Base-by-base conservation (phyloP, 2,113 vertebrate genomes). In the Brachirus orientalis region DNA sequence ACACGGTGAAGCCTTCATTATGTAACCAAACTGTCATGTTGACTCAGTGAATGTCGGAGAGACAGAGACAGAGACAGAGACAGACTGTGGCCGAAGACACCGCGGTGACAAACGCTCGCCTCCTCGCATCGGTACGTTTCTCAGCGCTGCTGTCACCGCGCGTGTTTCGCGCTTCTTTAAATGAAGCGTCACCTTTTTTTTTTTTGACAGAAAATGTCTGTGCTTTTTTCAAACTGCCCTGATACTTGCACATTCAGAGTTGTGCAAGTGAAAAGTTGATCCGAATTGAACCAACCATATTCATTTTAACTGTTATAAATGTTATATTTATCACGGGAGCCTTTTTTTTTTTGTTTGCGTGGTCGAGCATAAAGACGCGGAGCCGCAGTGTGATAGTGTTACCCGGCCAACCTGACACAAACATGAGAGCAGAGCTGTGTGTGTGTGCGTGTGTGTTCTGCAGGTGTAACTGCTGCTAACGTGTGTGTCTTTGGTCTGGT, bases 381-480 rank as follows among this genome's bases (percentile, higher is more conserved):
- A 51, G 62, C 12, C 13, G 13, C 1, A 12, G 61, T 52, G 36
- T 69, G 77, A 57, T 20, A 77, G 63, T 67, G 85, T 87, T 82
- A 63, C 88, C 85, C 47, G 58, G 85, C 56, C 78, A 86, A 82
- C 75, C 69, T 83, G 75, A 63, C 85, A 82, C 86, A 77, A 71
- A 88, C 73, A 76, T 5, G 84, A 41, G 60, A 66, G 62, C 4
- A 69, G 67, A 66, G 70, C 28, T 28, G 28, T 28, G 28, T 28
- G 60, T 45, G 76, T 35, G 72, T 82, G 57, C 28, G 72, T 28
- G 28, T 28, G 20, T 56, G 18, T 0, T 69, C 63, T 62, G 72
- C 88, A 89, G 86, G 86, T 89, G 84, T 50, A 86, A 3, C 59
- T 38, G 40, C 69, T 45, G 40, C 75, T 28, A 28, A 28, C 28